phyloP scores from a whole-genome alignment of 2,113 vertebrate species.

The Lepus europaeus region DNA sequence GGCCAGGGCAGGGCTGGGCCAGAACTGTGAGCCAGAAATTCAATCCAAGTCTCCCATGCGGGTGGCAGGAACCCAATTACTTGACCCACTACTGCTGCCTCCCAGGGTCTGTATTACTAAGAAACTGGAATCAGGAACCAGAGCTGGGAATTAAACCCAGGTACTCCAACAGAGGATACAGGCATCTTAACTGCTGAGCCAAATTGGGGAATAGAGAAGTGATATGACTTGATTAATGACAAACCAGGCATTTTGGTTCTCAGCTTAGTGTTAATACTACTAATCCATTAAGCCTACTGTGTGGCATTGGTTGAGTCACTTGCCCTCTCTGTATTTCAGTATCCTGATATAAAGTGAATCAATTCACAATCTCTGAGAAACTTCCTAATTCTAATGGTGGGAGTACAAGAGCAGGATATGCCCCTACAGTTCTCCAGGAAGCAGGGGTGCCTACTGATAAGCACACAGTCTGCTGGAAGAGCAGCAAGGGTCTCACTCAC shows the following conservation, averaged over 20 bases:
- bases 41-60: too few relatives aligned
- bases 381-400: slow-evolving; percentile 55
- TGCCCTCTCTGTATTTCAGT: slow-evolving; percentile 7
- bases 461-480: not conserved
- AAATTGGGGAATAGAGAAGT: not conserved
- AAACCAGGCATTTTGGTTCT: slow-evolving; percentile 20
- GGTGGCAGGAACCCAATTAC: too few relatives aligned
- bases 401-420: not conserved
- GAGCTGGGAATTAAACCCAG: too few relatives aligned
- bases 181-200: too few relatives aligned
- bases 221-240: not conserved
- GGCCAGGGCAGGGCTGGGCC: too few relatives aligned
- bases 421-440: not conserved
- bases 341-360: slow-evolving; percentile 17
- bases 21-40: too few relatives aligned
- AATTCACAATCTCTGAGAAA: slow-evolving; percentile 11
- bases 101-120: too few relatives aligned
- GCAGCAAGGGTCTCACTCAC: not conserved
- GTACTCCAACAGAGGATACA: too few relatives aligned
- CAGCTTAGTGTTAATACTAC: slow-evolving; percentile 3
- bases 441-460: not conserved
- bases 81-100: too few relatives aligned
- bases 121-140: too few relatives aligned
- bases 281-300: not conserved
- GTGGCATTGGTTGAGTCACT: slow-evolving; percentile 24